These are phyloP conservation scores for Chloromyia formosa DNA, from an alignment of 2,888 invertebrate genomes.

Conservation along the genomic window DNA sequence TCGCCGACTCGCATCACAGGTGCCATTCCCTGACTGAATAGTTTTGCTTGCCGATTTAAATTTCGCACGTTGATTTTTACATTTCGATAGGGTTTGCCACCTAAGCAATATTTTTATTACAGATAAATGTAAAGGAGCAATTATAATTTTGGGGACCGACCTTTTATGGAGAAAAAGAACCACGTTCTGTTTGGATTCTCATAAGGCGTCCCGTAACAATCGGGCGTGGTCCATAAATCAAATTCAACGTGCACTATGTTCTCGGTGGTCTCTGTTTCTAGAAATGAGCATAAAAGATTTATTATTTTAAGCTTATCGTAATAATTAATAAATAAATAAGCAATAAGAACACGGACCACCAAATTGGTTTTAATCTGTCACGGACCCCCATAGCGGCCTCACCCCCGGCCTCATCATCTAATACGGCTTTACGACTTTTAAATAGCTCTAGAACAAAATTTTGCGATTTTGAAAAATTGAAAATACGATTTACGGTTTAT, in stretches of 20 bases:
- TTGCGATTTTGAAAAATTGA: no score
- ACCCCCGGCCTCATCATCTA: no score
- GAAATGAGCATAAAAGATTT: not conserved
- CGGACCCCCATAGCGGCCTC: no score
- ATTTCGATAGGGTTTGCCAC: conserved; percentile 66
- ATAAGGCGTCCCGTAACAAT: conserved; percentile 86
- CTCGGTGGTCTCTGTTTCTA: conserved; percentile 44
- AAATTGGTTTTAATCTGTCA: no score
- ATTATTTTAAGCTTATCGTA: no score
- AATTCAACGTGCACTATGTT: conserved; percentile 72
- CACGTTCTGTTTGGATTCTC: conserved; percentile 91
- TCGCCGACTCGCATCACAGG: conserved; percentile 82
- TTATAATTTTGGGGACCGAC: conserved; percentile 56
- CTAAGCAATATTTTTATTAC: conserved; percentile 54
- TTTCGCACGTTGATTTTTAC: conserved; percentile 87
- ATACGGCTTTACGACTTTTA: no score
- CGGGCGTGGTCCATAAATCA: conserved; percentile 89
- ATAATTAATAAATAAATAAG: no score
- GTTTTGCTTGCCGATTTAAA: conserved; percentile 87
- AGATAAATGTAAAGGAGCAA: not conserved
- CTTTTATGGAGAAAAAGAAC: conserved; percentile 87
- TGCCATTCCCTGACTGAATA: conserved; percentile 91
- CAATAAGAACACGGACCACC: no score
- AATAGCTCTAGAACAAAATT: no score
- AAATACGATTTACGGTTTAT: no score